These are phyloP conservation scores for Anoplius nigerrimus DNA, from an alignment of 2,888 invertebrate genomes.

Conservation along the genomic window DNA sequence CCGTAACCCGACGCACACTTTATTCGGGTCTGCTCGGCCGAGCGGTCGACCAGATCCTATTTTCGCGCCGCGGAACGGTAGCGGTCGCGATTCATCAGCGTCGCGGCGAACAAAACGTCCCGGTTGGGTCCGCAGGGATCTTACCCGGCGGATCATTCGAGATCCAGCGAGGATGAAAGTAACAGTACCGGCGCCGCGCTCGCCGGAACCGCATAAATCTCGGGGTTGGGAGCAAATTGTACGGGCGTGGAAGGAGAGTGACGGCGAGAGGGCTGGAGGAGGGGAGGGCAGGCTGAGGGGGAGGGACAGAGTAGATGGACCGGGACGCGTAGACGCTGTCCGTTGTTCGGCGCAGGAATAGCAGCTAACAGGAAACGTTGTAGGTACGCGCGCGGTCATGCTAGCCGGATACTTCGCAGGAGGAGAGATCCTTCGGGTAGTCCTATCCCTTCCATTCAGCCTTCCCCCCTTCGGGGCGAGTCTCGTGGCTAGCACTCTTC, in stretches of 20 bases:
- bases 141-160: no score
- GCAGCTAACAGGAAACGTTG: constrained; percentile 71
- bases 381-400: constrained; percentile 56
- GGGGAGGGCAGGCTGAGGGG: constrained; percentile 12
- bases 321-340: constrained; percentile 3
- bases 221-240: constrained; percentile 69
- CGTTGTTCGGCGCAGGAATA: constrained; percentile 43
- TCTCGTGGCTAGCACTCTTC: no score
- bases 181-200: constrained; percentile 66
- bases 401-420: constrained; percentile 49
- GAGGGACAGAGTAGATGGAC: not conserved
- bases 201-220: constrained; percentile 66
- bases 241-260: constrained; percentile 60
- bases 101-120: no score
- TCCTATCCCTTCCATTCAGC: no score
- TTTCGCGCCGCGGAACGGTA: no score
- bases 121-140: no score
- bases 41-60: no score
- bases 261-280: constrained; percentile 43
- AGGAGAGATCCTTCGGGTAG: constrained; percentile 19
- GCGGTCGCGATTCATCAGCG: no score
- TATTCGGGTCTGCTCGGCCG: no score
- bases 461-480: no score
- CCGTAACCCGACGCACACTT: no score
- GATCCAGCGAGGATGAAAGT: constrained; percentile 48